Evolutionary conservation across 2,888 invertebrate species (phyloP).

Genomic region (Bellardia bayeri): DNA sequence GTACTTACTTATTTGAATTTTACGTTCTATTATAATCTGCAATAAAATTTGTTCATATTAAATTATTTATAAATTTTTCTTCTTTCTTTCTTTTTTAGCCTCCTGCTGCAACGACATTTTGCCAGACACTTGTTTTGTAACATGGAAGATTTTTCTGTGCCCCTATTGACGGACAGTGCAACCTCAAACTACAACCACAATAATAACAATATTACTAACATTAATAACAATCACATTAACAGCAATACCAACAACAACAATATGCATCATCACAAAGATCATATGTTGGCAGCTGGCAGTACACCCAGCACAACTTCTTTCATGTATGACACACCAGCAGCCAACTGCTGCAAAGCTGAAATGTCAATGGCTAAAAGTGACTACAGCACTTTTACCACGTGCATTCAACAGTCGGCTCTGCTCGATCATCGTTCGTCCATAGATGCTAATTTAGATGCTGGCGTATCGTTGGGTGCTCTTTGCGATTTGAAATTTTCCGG

Average conservation of each 20-base stretch:
- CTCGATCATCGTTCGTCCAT: constrained; percentile 74
- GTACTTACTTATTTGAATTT: too few relatives aligned
- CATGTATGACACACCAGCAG: constrained; percentile 59
- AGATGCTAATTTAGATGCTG: constrained; percentile 74
- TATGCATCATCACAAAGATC: constrained; percentile 80
- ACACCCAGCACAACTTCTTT: constrained; percentile 77
- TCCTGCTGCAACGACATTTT: neutral
- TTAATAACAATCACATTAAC: constrained; percentile 67
- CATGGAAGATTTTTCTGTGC: constrained; percentile 80
- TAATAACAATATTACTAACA: constrained; percentile 59
- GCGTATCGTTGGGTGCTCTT: constrained; percentile 72
- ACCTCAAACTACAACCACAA: constrained; percentile 51
- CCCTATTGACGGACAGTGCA: constrained; percentile 77
- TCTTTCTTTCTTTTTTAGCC: constrained; percentile 22
- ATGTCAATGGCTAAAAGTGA: constrained; percentile 72
- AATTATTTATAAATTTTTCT: neutral
- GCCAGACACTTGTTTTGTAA: constrained; percentile 30
- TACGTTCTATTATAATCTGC: too few relatives aligned
- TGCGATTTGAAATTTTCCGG: constrained; percentile 74
- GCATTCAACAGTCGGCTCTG: constrained; percentile 75
- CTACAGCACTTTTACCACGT: constrained; percentile 73
- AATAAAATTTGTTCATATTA: too few relatives aligned
- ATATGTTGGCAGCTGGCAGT: constrained; percentile 80
- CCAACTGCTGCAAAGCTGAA: constrained; percentile 62
- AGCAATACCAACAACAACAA: constrained; percentile 66